A percentile compares a stretch with the other conserved stretches of the same genome.
These are phyloP conservation scores for Lacanobia wlatinum DNA, from an alignment of 2,888 invertebrate genomes.

Conservation along the genomic window DNA sequence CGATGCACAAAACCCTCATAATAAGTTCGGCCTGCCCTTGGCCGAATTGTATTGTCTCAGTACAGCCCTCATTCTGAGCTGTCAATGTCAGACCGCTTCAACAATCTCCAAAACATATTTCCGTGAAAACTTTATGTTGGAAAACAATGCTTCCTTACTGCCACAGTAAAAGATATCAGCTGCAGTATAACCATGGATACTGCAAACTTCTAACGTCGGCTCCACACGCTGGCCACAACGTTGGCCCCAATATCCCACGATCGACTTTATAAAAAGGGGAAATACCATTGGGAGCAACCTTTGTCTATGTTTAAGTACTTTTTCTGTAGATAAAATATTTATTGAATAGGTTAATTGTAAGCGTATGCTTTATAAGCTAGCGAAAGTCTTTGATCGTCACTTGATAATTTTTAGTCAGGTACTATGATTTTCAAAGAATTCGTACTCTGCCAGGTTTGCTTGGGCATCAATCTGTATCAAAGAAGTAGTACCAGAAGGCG, in stretches of 20 bases:
- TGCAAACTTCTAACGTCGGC: constrained; percentile 3
- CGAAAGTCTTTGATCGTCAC: too few species aligned
- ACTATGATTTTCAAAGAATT: too few species aligned
- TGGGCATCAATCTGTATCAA: too few species aligned
- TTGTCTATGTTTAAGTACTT: too few species aligned
- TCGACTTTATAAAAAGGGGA: too few species aligned
- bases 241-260: background rate
- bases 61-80: background rate
- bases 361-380: too few species aligned
- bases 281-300: too few species aligned
- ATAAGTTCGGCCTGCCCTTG: background rate
- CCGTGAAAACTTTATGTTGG: background rate
- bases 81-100: constrained; percentile 10
- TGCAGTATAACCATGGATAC: constrained; percentile 10
- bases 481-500: too few species aligned
- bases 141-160: constrained; percentile 19
- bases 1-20: background rate
- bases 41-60: background rate
- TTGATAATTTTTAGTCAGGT: too few species aligned
- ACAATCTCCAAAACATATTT: constrained; percentile 17
- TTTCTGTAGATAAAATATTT: too few species aligned
- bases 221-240: background rate
- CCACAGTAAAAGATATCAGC: constrained; percentile 21
- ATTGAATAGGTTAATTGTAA: too few species aligned
- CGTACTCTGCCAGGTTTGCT: too few species aligned